Conservation (phyloP, 1,140 invertebrate genomes). For the Drosophila prosaltans region DNA sequence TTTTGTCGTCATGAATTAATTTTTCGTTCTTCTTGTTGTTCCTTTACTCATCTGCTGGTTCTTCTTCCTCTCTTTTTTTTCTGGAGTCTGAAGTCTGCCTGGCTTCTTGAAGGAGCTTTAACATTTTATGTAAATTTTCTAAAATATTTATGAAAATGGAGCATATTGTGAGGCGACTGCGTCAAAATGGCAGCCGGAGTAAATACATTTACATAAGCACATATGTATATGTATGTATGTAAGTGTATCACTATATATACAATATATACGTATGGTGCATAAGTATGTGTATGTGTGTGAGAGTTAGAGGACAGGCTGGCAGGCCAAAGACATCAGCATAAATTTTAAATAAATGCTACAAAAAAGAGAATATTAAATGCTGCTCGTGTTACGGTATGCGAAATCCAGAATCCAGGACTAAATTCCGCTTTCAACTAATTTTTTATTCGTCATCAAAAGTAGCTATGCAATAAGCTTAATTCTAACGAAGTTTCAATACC, state of each 20-base stretch:
- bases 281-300: slow-evolving; percentile 19
- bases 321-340: slow-evolving; percentile 78
- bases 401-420: slow-evolving; percentile 26
- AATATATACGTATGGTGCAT: neutral
- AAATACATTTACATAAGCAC: slow-evolving; percentile 73
- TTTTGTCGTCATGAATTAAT: slow-evolving; percentile 80
- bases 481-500: neutral
- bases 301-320: slow-evolving; percentile 17
- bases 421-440: slow-evolving; percentile 38
- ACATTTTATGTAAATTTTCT: slow-evolving; percentile 80
- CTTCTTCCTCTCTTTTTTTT: slow-evolving; percentile 7
- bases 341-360: slow-evolving; percentile 77
- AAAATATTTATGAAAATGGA: slow-evolving; percentile 82
- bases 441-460: slow-evolving; percentile 36
- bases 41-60: neutral
- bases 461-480: neutral
- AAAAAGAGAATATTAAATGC: slow-evolving; percentile 77
- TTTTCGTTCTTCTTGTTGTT: slow-evolving; percentile 43
- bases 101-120: slow-evolving; percentile 40
- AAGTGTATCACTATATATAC: slow-evolving; percentile 6
- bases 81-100: slow-evolving; percentile 33
- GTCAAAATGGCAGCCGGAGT: slow-evolving; percentile 75
- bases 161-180: slow-evolving; percentile 75
- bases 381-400: slow-evolving; percentile 35
- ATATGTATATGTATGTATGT: slow-evolving; percentile 22